These are phyloP conservation scores for Diabrotica undecimpunctata DNA, from an alignment of 1,140 invertebrate genomes.

Conservation along the genomic window DNA sequence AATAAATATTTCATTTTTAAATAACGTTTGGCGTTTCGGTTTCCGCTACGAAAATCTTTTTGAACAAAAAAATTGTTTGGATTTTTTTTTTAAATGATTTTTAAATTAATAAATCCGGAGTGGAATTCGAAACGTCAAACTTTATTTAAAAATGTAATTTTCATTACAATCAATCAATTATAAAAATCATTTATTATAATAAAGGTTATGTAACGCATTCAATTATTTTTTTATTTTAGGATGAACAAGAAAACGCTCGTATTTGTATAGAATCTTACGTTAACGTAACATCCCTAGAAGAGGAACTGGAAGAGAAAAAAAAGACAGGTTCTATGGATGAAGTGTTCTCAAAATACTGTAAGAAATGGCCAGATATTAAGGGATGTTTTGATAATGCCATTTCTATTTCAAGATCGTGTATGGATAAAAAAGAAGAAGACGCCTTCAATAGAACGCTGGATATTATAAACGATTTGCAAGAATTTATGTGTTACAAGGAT, in stretches of 20 bases:
- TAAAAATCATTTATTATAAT: not conserved
- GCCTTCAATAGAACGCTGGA: constrained; percentile 59
- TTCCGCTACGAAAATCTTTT: too few species aligned
- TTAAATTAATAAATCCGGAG: too few species aligned
- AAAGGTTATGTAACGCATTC: not conserved
- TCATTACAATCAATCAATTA: too few species aligned
- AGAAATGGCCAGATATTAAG: constrained; percentile 57
- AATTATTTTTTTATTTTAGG: constrained; percentile 28
- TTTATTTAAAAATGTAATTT: too few species aligned
- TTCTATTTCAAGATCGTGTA: constrained; percentile 56
- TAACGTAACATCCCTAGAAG: constrained; percentile 45
- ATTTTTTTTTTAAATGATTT: too few species aligned
- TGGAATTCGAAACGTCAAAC: too few species aligned
- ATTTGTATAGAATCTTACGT: constrained; percentile 31
- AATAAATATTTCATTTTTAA: too few species aligned
- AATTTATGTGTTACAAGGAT: constrained; percentile 73
- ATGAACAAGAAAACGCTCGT: constrained; percentile 34
- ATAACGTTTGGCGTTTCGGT: too few species aligned
- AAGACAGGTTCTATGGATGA: constrained; percentile 54
- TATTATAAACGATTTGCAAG: constrained; percentile 61
- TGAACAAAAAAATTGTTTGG: too few species aligned
- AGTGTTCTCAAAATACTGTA: constrained; percentile 68
- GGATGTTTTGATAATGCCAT: constrained; percentile 61
- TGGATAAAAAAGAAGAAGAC: constrained; percentile 58
- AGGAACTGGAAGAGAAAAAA: constrained; percentile 59